Evolutionary conservation across 2,888 invertebrate genomes (phyloP).

Genomic region (Stomorhina lunata): DNA sequence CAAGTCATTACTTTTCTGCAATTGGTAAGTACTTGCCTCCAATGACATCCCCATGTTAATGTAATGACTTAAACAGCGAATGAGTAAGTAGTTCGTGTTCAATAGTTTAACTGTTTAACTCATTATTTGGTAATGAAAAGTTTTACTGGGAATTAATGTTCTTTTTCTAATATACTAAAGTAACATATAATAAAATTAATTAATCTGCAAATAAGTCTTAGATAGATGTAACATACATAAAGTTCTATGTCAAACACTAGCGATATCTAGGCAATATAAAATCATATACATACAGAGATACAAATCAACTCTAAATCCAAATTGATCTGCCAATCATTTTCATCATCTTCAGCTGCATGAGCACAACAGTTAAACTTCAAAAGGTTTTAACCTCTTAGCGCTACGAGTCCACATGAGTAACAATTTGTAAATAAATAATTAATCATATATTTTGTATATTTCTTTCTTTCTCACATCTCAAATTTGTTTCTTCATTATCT

Average conservation of each 20-base stretch:
- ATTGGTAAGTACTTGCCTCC: too few relatives aligned
- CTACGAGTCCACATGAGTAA: background rate
- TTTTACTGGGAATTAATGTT: too few relatives aligned
- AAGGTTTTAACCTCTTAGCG: background rate
- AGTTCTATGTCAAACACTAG: background rate
- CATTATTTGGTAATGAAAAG: too few relatives aligned
- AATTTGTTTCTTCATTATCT: background rate
- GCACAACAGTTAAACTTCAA: background rate
- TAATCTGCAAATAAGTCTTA: background rate
- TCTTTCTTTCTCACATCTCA: background rate
- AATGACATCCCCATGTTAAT: too few relatives aligned
- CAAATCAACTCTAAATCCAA: slow-evolving; percentile 17
- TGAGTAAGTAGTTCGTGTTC: too few relatives aligned
- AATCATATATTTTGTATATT: slow-evolving; percentile 42
- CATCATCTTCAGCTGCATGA: background rate
- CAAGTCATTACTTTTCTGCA: too few relatives aligned
- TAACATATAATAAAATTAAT: background rate
- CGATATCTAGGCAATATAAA: background rate
- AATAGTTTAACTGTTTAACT: too few relatives aligned
- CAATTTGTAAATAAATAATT: slow-evolving; percentile 24
- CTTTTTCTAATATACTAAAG: too few relatives aligned
- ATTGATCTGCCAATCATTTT: slow-evolving; percentile 38
- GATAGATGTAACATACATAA: too few relatives aligned
- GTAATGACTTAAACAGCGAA: too few relatives aligned
- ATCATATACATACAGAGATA: background rate